phyloP scores from a whole-genome alignment of 2,113 vertebrate species.

The Bambusicola thoracicus region DNA sequence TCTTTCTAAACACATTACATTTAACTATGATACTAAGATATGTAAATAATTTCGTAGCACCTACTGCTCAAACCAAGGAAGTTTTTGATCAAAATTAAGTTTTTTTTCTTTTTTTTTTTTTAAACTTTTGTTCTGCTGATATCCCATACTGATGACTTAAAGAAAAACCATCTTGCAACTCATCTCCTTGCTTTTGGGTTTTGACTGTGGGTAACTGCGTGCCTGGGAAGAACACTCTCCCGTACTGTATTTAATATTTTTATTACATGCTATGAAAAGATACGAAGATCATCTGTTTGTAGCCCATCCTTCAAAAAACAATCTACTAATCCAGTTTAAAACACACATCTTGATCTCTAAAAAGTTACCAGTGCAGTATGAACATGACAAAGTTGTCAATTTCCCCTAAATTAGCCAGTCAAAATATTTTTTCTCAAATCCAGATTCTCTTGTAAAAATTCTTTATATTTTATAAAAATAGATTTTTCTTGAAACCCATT shows the following conservation, averaged over 20 bases:
- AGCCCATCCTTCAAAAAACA: slow-evolving; percentile 99
- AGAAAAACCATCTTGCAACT: slow-evolving; percentile 96
- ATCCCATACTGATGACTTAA: slow-evolving; percentile 97
- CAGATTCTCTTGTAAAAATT: slow-evolving; percentile 99
- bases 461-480: slow-evolving; percentile 99
- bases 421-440: slow-evolving; percentile 99
- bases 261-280: slow-evolving; percentile 99
- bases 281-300: slow-evolving; percentile 99
- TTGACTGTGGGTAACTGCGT: slow-evolving; percentile 98
- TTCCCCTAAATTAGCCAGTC: slow-evolving; percentile 99
- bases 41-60: slow-evolving; percentile 99
- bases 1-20: slow-evolving; percentile 97
- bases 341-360: slow-evolving; percentile 99
- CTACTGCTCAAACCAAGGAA: slow-evolving; percentile 99
- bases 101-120: slow-evolving; percentile 67
- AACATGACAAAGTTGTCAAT: slow-evolving; percentile 99
- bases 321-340: slow-evolving; percentile 96
- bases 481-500: slow-evolving; percentile 99
- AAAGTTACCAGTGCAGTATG: slow-evolving; percentile 99
- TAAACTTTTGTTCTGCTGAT: slow-evolving; percentile 90
- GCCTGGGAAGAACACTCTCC: slow-evolving; percentile 93
- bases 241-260: slow-evolving; percentile 93
- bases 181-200: slow-evolving; percentile 99
- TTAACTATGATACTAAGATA: slow-evolving; percentile 99
- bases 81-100: slow-evolving; percentile 91